Percentiles rank a stretch among this genome's conserved stretches.
Conservation (phyloP, 2,888 invertebrate genomes). For the Encarsia formosa region DNA sequence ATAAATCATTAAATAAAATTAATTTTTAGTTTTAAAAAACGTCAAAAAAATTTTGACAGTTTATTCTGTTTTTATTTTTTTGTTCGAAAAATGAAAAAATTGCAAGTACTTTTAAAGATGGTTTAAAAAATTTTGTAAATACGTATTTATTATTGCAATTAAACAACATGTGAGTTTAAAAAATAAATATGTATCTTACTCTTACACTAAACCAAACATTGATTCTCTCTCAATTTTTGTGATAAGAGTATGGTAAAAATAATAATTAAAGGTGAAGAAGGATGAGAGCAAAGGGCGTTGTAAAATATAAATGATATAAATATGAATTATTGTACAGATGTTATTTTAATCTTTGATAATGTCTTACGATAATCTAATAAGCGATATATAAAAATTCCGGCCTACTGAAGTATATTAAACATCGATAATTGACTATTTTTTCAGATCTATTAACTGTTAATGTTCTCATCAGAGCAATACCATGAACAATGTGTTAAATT, state of each 20-base stretch:
- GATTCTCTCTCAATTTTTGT: slow-evolving; percentile 45
- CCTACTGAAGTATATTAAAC: background rate
- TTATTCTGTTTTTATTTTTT: background rate
- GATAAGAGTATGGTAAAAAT: slow-evolving; percentile 41
- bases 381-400: background rate
- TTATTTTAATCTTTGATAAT: slow-evolving; percentile 4
- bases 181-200: too few species aligned
- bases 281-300: slow-evolving; percentile 9
- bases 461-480: too few species aligned
- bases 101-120: too few species aligned
- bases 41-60: too few species aligned
- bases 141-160: background rate
- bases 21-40: too few species aligned
- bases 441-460: background rate
- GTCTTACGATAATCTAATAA: background rate
- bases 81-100: background rate
- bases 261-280: background rate
- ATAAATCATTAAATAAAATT: too few species aligned
- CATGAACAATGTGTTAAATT: too few species aligned
- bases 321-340: slow-evolving; percentile 8
- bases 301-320: slow-evolving; percentile 6
- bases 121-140: too few species aligned
- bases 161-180: too few species aligned
- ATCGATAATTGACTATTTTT: background rate
- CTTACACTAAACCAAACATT: slow-evolving; percentile 44